Conservation (phyloP, 1,140 invertebrate genomes). For the Drosophila melanogaster region Release_6_plus_ISO1_MT NT_037436.4:16518501-16519000, state of each 20-base stretch:
- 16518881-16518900: slow-evolving; percentile 18
- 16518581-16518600: slow-evolving; percentile 55
- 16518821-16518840: neutral
- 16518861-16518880: neutral
- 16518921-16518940: neutral
- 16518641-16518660: slow-evolving; percentile 19
- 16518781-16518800: slow-evolving; percentile 19
- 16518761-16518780: slow-evolving; percentile 10
- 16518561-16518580: slow-evolving; percentile 42
- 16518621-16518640: slow-evolving; percentile 29
- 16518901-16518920: slow-evolving; percentile 7
- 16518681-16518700: slow-evolving; percentile 30
- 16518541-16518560: slow-evolving; percentile 5
- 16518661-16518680: slow-evolving; percentile 54
- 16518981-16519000: neutral
- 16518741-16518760: slow-evolving; percentile 17
- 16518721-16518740: slow-evolving; percentile 61
- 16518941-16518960: neutral
- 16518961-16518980: neutral
- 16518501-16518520: slow-evolving; percentile 56
- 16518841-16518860: neutral
- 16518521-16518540: slow-evolving; percentile 27
- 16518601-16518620: slow-evolving; percentile 38
- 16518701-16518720: slow-evolving; percentile 67
- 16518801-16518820: neutral